Evolutionary conservation across 2,888 invertebrate species (phyloP).

Genomic region (Caenorhabditis sp.): DNA sequence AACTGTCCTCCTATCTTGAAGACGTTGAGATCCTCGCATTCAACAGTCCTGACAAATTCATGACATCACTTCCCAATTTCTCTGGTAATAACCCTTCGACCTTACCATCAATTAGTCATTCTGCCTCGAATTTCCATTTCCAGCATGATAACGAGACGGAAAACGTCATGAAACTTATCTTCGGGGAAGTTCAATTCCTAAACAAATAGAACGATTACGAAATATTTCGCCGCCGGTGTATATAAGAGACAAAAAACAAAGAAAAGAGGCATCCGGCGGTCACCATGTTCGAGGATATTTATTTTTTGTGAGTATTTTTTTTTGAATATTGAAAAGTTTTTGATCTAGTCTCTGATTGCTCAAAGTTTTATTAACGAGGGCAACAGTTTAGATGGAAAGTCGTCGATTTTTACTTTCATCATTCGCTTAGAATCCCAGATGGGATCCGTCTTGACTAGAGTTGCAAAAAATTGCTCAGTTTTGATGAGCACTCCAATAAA

Average conservation of each 20-base stretch:
- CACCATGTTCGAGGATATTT: constrained; percentile 32
- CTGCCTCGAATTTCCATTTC: not conserved
- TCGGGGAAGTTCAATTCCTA: not conserved
- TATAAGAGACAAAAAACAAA: not conserved
- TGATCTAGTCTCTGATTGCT: not conserved
- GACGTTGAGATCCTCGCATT: too few species aligned
- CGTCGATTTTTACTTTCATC: too few species aligned
- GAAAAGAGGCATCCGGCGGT: constrained; percentile 11
- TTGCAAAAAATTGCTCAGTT: too few species aligned
- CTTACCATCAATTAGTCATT: constrained; percentile 14
- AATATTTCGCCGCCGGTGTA: constrained; percentile 27
- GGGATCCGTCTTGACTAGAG: too few species aligned
- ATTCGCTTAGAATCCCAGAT: too few species aligned
- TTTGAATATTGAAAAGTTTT: not conserved
- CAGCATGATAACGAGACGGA: not conserved
- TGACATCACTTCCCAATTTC: not conserved
- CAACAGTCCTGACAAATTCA: not conserved
- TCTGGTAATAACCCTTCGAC: not conserved
- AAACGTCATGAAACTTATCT: constrained; percentile 22
- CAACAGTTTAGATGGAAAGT: too few species aligned
- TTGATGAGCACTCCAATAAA: too few species aligned
- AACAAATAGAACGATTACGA: constrained; percentile 25
- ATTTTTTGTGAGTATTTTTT: constrained; percentile 36
- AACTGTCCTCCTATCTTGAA: too few species aligned
- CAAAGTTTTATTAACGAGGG: too few species aligned